Evolutionary conservation across 2,113 vertebrate species (phyloP).

Genomic region (Furnarius figulus): DNA sequence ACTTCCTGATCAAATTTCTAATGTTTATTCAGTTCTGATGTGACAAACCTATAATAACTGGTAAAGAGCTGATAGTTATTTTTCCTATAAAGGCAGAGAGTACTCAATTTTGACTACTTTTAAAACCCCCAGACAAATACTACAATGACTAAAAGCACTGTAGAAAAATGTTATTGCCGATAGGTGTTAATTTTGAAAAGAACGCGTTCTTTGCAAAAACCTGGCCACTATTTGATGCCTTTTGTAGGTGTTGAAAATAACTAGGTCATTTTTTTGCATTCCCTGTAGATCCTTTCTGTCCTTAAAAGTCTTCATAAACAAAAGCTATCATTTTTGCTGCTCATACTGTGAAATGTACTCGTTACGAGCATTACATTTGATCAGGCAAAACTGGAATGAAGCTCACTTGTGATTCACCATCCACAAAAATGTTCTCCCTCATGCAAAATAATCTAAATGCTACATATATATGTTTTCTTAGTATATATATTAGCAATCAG

Average conservation of each 20-base stretch:
- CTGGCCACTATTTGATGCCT: slow-evolving; percentile 1
- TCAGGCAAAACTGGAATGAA: background rate
- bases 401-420: background rate
- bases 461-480: background rate
- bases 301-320: slow-evolving; percentile 29
- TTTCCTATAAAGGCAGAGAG: background rate
- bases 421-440: background rate
- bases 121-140: background rate
- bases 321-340: background rate
- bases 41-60: background rate
- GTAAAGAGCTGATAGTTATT: background rate
- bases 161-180: background rate
- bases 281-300: background rate
- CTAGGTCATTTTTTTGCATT: slow-evolving; percentile 6
- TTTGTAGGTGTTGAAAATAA: slow-evolving; percentile 22
- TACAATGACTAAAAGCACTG: background rate
- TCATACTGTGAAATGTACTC: background rate
- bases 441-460: background rate
- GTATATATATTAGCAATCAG: background rate
- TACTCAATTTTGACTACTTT: background rate
- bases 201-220: background rate
- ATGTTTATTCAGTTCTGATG: background rate
- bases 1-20: background rate
- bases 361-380: background rate
- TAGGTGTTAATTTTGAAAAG: slow-evolving; percentile 19